Conservation (phyloP, 2,113 vertebrate species). For the Pelmatolapia mariae region DNA sequence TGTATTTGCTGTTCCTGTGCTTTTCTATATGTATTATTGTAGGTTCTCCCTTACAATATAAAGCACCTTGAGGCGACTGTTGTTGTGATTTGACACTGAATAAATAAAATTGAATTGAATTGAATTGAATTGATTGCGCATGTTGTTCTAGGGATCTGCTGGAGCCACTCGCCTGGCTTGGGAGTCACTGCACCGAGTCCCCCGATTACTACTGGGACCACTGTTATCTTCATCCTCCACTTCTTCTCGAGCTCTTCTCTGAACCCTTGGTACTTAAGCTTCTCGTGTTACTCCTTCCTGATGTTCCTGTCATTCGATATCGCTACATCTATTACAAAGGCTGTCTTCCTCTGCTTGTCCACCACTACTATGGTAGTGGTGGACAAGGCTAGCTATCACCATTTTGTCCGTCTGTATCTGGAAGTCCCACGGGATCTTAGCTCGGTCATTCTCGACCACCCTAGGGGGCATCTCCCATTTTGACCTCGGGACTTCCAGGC, state of each 20-base stretch:
- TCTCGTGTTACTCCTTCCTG: neutral
- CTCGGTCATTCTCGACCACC: neutral
- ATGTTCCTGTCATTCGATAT: neutral
- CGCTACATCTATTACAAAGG: neutral
- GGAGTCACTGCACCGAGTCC: neutral
- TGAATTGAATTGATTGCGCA: neutral
- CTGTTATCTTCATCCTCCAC: neutral
- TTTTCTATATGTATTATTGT: neutral
- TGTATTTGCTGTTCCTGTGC: neutral
- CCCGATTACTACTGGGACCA: no score
- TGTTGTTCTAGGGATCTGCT: neutral
- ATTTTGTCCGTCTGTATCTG: neutral
- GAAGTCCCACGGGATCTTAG: neutral
- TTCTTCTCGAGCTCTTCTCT: neutral
- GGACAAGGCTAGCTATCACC: neutral
- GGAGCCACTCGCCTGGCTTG: neutral
- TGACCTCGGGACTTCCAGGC: neutral
- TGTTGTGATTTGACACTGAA: neutral
- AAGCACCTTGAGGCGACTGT: neutral
- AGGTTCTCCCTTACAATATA: neutral
- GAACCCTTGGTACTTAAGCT: neutral
- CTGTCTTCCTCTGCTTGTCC: neutral
- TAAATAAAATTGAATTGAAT: neutral
- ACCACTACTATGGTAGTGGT: neutral
- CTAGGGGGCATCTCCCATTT: neutral